phyloP scores from a whole-genome alignment of 2,888 invertebrate species.

The Cistogaster globosa region DNA sequence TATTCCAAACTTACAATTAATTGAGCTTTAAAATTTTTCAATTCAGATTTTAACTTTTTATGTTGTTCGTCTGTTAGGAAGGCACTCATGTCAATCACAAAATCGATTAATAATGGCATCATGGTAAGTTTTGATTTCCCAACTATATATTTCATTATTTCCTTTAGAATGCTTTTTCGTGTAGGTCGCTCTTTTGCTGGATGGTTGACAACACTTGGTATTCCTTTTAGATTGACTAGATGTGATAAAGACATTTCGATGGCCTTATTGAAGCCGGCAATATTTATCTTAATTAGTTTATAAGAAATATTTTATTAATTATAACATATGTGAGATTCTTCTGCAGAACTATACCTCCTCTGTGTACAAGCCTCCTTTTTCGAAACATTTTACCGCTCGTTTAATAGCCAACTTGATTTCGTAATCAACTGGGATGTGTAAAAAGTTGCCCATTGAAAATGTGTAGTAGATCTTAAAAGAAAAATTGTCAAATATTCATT shows the following conservation, averaged over 20 bases:
- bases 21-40: slow-evolving; percentile 72
- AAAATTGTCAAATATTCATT: background rate
- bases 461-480: slow-evolving; percentile 77
- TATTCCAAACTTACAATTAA: slow-evolving; percentile 74
- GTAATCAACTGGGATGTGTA: slow-evolving; percentile 75
- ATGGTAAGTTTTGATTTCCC: slow-evolving; percentile 79
- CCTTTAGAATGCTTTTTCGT: slow-evolving; percentile 69
- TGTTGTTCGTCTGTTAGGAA: slow-evolving; percentile 72
- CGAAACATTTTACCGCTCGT: slow-evolving; percentile 78
- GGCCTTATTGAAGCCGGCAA: slow-evolving; percentile 73
- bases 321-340: background rate
- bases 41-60: slow-evolving; percentile 74
- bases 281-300: slow-evolving; percentile 68
- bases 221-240: slow-evolving; percentile 73
- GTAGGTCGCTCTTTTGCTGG: slow-evolving; percentile 72
- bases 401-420: slow-evolving; percentile 78
- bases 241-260: slow-evolving; percentile 53
- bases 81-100: slow-evolving; percentile 75
- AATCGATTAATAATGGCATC: slow-evolving; percentile 78
- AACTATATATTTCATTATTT: slow-evolving; percentile 75
- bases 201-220: slow-evolving; percentile 78
- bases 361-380: slow-evolving; percentile 75
- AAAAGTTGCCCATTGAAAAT: slow-evolving; percentile 74
- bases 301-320: background rate
- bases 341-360: slow-evolving; percentile 71